These are phyloP conservation scores for Azemiops feae DNA, from an alignment of 2,113 vertebrate species.

Conservation along the genomic window DNA sequence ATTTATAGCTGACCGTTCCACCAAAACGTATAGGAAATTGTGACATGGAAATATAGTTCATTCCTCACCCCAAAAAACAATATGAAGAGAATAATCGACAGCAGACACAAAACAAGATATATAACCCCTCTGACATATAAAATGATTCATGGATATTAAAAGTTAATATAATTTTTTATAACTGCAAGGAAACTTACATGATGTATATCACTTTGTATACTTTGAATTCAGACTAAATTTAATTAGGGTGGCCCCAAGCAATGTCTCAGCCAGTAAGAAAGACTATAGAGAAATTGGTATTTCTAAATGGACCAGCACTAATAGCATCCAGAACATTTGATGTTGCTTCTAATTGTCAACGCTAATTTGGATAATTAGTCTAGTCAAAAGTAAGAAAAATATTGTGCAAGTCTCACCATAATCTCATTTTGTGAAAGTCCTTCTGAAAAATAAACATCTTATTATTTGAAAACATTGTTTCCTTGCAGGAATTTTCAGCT, in stretches of 20 bases:
- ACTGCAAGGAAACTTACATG: not conserved
- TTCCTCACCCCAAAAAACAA: not conserved
- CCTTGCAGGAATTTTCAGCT: not conserved
- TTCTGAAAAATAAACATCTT: not conserved
- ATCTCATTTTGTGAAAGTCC: not conserved
- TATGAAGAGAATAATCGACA: not conserved
- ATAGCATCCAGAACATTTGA: not conserved
- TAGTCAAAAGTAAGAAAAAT: not conserved
- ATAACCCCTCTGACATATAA: not conserved
- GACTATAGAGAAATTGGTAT: not conserved
- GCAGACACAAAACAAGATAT: not conserved
- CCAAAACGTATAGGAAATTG: not conserved
- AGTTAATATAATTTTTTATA: not conserved
- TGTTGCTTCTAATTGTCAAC: not conserved
- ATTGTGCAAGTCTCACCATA: not conserved
- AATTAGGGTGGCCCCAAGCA: not conserved
- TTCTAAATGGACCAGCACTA: not conserved
- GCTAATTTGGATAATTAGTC: not conserved
- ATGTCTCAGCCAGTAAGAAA: not conserved
- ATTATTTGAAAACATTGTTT: not conserved
- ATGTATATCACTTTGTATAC: not conserved
- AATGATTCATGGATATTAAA: not conserved
- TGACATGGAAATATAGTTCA: not conserved
- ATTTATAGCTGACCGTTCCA: not conserved
- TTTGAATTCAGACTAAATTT: not conserved